These are phyloP conservation scores for Jordanella pulchra DNA, from an alignment of 2,797 vertebrate genomes.

Conservation along the genomic window DNA sequence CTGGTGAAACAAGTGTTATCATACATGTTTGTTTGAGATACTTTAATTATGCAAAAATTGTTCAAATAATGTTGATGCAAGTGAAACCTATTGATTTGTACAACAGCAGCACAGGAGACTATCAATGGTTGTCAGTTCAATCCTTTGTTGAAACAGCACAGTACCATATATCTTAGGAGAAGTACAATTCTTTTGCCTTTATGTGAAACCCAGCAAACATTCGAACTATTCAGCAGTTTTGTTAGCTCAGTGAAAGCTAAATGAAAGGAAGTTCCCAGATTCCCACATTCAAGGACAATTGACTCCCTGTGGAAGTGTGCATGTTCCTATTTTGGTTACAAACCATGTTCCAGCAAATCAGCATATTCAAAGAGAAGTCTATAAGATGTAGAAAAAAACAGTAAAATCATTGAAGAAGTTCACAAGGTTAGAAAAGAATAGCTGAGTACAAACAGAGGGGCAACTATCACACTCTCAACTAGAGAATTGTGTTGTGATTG, in stretches of 20 bases:
- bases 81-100: neutral
- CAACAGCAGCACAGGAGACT: neutral
- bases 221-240: neutral
- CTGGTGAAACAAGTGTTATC: neutral
- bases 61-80: neutral
- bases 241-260: neutral
- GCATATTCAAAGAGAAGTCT: neutral
- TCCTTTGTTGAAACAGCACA: neutral
- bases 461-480: neutral
- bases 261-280: neutral
- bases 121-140: neutral
- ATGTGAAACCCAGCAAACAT: neutral
- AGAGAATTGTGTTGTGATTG: neutral
- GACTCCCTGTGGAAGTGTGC: neutral
- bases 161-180: neutral
- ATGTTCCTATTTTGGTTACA: neutral
- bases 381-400: neutral
- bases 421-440: neutral
- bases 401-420: neutral
- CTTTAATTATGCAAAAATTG: neutral
- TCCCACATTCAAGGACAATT: neutral
- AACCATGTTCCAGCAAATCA: neutral
- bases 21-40: neutral
- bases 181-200: neutral
- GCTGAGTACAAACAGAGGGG: neutral